A percentile compares a stretch with the other conserved stretches of the same genome.
These are phyloP conservation scores for Chinchilla lanigera DNA, from an alignment of 2,113 vertebrate species.

Conservation along the genomic window DNA sequence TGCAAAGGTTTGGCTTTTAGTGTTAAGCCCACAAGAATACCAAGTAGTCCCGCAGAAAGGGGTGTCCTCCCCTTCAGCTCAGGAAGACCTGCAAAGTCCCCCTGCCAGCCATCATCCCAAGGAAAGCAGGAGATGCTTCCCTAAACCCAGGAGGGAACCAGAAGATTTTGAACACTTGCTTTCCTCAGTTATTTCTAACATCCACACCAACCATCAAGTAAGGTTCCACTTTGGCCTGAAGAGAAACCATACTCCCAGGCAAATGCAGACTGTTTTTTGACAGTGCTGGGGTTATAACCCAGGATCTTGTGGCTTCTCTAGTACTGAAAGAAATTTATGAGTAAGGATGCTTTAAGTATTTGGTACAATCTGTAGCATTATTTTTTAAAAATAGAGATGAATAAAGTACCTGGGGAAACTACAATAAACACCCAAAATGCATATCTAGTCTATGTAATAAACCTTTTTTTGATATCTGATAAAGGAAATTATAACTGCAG, in stretches of 20 bases:
- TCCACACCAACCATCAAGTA: not conserved
- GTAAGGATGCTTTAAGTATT: not conserved
- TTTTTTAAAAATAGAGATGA: not conserved
- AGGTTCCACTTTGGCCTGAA: not conserved
- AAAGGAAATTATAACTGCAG: not conserved
- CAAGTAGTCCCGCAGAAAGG: not conserved
- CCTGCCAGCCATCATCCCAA: not conserved
- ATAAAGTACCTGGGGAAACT: not conserved
- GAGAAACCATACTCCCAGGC: not conserved
- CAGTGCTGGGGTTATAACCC: not conserved
- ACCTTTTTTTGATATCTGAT: not conserved
- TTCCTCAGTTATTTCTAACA: not conserved
- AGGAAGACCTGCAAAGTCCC: not conserved
- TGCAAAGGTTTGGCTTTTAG: constrained; percentile 33
- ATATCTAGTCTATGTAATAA: not conserved
- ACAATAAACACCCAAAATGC: not conserved
- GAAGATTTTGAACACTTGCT: not conserved
- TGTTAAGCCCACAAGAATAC: constrained; percentile 12
- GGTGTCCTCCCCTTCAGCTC: not conserved
- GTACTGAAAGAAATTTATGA: not conserved
- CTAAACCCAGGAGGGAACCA: not conserved
- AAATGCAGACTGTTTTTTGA: not conserved
- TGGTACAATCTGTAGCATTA: not conserved
- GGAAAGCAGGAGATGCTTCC: not conserved
- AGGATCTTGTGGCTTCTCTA: not conserved